phyloP scores from a whole-genome alignment of 1,140 invertebrate species.

The Ditylenchus dipsaci region DNA sequence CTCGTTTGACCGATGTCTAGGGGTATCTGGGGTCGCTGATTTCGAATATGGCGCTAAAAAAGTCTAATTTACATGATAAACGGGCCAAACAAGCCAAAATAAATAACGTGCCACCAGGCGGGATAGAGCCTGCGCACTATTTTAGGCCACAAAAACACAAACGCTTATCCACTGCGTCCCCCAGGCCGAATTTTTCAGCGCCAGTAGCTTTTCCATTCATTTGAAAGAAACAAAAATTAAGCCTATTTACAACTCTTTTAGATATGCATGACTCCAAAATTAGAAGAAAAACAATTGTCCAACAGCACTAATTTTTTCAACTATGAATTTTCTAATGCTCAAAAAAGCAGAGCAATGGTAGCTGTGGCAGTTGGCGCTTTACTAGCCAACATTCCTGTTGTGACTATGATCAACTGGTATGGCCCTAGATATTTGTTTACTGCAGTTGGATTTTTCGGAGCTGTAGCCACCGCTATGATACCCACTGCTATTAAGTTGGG shows the following conservation, averaged over 20 bases:
- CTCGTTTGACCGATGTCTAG: too few relatives aligned
- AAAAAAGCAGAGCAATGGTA: slow-evolving; percentile 1
- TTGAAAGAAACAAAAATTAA: too few relatives aligned
- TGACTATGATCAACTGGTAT: slow-evolving; percentile 31
- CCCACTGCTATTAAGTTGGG: slow-evolving; percentile 18
- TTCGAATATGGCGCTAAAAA: too few relatives aligned
- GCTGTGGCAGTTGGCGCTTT: background rate
- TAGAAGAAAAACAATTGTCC: background rate
- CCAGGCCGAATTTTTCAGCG: too few relatives aligned
- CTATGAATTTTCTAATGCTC: background rate
- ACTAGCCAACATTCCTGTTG: slow-evolving; percentile 7
- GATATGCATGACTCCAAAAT: slow-evolving; percentile 1
- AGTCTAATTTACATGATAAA: too few relatives aligned
- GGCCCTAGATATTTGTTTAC: slow-evolving; percentile 34
- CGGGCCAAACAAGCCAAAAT: too few relatives aligned
- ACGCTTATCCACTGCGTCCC: too few relatives aligned
- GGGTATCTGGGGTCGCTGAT: too few relatives aligned
- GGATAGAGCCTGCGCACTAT: too few relatives aligned
- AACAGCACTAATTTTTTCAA: background rate
- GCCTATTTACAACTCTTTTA: background rate
- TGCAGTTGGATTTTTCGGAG: slow-evolving; percentile 30
- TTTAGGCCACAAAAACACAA: too few relatives aligned
- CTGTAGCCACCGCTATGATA: slow-evolving; percentile 31
- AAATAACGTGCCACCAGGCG: too few relatives aligned
- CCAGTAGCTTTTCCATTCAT: too few relatives aligned